Evolutionary conservation across 2,888 invertebrate species (phyloP).

Genomic region (Anorthoa munda): DNA sequence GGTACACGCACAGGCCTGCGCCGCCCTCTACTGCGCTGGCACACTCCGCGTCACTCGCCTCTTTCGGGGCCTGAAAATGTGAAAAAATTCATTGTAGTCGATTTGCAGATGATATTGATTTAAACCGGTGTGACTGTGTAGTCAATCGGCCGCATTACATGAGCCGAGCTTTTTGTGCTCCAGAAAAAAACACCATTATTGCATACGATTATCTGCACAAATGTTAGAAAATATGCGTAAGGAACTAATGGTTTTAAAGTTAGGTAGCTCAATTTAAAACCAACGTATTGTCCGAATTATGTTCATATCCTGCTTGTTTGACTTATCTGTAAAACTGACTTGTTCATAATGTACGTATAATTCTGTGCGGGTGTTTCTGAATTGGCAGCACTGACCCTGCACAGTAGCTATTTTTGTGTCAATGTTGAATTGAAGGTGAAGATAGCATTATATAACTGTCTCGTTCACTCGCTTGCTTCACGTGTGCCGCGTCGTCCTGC

Average conservation of each 20-base stretch:
- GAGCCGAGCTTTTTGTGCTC: neutral
- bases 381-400: too few species aligned
- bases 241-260: neutral
- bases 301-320: neutral
- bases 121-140: neutral
- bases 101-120: neutral
- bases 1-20: conserved; percentile 82
- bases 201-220: neutral
- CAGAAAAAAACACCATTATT: neutral
- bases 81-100: neutral
- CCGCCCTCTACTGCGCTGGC: conserved; percentile 69
- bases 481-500: too few species aligned
- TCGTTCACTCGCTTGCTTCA: too few species aligned
- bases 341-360: too few species aligned
- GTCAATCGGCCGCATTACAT: neutral
- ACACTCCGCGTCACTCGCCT: conserved; percentile 70
- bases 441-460: too few species aligned
- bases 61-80: conserved; percentile 70
- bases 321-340: neutral
- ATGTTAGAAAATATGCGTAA: neutral
- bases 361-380: too few species aligned
- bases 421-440: too few species aligned
- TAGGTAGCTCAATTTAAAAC: neutral
- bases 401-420: too few species aligned
- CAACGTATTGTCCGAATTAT: neutral